Evolutionary conservation across 2,888 invertebrate species (phyloP).

Genomic region (Coelopa pilipes): DNA sequence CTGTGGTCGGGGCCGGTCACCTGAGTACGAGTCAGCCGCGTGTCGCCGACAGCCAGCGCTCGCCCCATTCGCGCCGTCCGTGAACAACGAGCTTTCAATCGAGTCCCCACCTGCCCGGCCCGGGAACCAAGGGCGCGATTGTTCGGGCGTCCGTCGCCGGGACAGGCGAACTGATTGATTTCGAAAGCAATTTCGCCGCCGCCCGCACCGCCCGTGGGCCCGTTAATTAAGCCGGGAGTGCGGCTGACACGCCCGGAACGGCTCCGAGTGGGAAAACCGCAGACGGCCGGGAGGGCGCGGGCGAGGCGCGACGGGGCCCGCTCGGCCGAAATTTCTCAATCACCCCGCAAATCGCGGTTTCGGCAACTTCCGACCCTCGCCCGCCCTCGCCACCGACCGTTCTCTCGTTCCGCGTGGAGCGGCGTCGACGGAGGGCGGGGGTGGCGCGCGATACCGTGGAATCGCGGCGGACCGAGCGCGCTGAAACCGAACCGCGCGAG

Average conservation of each 20-base stretch:
- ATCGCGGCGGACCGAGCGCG: too few relatives aligned
- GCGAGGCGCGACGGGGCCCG: too few relatives aligned
- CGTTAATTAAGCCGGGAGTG: slow-evolving; percentile 18
- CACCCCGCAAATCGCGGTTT: slow-evolving; percentile 19
- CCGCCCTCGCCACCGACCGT: too few relatives aligned
- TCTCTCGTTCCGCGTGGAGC: too few relatives aligned
- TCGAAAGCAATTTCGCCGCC: slow-evolving; percentile 9
- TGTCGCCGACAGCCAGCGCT: slow-evolving; percentile 20
- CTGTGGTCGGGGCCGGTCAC: too few relatives aligned
- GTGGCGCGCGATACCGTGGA: too few relatives aligned
- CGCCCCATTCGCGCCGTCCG: not conserved
- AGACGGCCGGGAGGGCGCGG: too few relatives aligned
- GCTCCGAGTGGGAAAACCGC: slow-evolving; percentile 6
- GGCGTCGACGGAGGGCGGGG: too few relatives aligned
- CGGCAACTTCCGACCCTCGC: slow-evolving; percentile 12
- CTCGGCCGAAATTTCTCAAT: slow-evolving; percentile 18
- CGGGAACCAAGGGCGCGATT: not conserved
- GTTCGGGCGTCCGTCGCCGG: not conserved
- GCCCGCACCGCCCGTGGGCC: not conserved
- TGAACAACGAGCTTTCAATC: slow-evolving; percentile 14
- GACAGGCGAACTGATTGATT: slow-evolving; percentile 23
- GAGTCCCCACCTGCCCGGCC: not conserved
- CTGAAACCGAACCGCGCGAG: too few relatives aligned
- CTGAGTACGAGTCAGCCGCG: too few relatives aligned
- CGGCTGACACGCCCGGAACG: slow-evolving; percentile 7